Evolutionary conservation across 1,140 invertebrate genomes (phyloP), one percentile per base, ranked within the genome.

Genomic region (Brachionus manjavacas): DNA sequence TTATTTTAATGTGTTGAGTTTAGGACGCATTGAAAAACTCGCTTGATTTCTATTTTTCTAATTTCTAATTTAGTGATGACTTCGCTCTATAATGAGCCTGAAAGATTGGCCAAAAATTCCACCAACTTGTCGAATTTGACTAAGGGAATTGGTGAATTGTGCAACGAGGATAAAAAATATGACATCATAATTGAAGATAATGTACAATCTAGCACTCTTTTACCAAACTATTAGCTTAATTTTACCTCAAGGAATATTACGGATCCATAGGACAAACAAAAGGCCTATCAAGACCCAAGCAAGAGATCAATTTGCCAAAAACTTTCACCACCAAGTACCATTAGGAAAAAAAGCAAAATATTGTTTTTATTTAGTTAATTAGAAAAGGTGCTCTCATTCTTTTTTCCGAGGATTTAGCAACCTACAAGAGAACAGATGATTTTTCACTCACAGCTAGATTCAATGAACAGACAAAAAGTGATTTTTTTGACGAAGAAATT

Each of bases 301-400:
- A 49, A 49, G 72, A 76, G 25, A 76, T 76, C 20, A 52, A 49
- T 46, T 46, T 76, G 20, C 72, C 72, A 46, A 76, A 76, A 76
- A 76, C 72, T 6, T 76, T 49, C n/a, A 76, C 72, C 12, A 76
- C 72, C 16, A 76, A 76, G 72, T 76, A 20, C 31, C 31, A 35
- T 35, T 35, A 31, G 3, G 1, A 6, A 35, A 35, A 35, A 35
- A 35, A 35, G 31, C 31, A 35, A 35, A 35, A 12, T 31, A 3
- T 70, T 70, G n/a, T 14, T 70, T 70, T 16, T 9, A 41, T 23
- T 72, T 20, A 41, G 7, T 4, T 43, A 6, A 39, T 16, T 49
- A 76, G 72, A 49, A 76, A 49, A 49, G 72, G 72, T 25, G 72
- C 72, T 14, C 46, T 76, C 12, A 76, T 76, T 46, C 43, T 76